These are phyloP conservation scores for Rhagoletis zephyria DNA, from an alignment of 1,140 invertebrate genomes.

Conservation along the genomic window DNA sequence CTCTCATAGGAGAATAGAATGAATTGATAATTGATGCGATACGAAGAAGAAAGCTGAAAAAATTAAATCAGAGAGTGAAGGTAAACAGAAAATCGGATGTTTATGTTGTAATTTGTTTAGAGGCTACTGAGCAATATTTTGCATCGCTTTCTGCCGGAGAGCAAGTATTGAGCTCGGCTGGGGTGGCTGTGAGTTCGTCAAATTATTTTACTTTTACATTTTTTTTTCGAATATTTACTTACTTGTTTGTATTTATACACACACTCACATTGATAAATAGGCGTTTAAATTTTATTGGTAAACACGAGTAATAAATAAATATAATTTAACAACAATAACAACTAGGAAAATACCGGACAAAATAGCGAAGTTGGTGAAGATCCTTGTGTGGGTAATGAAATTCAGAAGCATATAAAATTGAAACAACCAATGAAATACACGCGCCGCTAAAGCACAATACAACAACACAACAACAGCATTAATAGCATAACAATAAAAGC, in stretches of 20 bases:
- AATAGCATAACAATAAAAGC: slow-evolving; percentile 9
- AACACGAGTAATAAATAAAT: too few relatives aligned
- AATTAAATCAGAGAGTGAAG: neutral
- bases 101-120: too few relatives aligned
- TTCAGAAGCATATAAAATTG: slow-evolving; percentile 37
- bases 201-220: neutral
- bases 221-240: neutral
- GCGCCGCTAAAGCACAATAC: neutral
- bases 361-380: neutral
- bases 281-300: too few relatives aligned
- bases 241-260: too few relatives aligned
- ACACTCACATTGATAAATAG: too few relatives aligned
- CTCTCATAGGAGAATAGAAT: too few relatives aligned
- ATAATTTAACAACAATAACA: too few relatives aligned
- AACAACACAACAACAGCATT: neutral
- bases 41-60: neutral
- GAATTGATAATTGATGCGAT: too few relatives aligned
- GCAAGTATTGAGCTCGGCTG: slow-evolving; percentile 13
- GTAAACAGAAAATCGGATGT: too few relatives aligned
- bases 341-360: too few relatives aligned
- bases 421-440: slow-evolving; percentile 38
- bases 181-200: slow-evolving; percentile 16
- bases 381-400: slow-evolving; percentile 40
- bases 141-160: neutral
- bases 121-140: too few relatives aligned